These are phyloP conservation scores for Boloria selene DNA, from an alignment of 2,888 invertebrate genomes.

Conservation along the genomic window DNA sequence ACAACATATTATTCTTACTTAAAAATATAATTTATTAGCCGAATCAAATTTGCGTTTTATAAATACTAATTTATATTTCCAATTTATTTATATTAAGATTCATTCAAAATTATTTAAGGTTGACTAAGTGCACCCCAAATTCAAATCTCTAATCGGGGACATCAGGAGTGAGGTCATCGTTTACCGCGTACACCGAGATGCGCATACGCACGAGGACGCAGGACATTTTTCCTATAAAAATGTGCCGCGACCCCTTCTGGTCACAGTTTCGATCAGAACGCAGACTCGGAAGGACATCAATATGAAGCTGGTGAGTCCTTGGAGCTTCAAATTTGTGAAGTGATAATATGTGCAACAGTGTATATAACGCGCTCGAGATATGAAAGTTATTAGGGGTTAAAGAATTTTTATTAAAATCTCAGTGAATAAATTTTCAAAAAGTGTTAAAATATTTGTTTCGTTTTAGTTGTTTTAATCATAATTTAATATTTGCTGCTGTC, in stretches of 20 bases:
- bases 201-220: slow-evolving; percentile 62
- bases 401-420: background rate
- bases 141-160: slow-evolving; percentile 42
- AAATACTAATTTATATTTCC: background rate
- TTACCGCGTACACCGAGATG: slow-evolving; percentile 47
- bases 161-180: slow-evolving; percentile 67
- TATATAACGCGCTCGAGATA: slow-evolving; percentile 21
- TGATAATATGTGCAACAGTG: slow-evolving; percentile 45
- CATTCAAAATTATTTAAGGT: slow-evolving; percentile 22
- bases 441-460: background rate
- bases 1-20: background rate
- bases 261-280: slow-evolving; percentile 68
- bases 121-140: slow-evolving; percentile 38
- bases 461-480: too few species aligned
- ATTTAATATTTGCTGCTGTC: too few species aligned
- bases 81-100: slow-evolving; percentile 23
- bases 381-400: background rate
- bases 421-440: slow-evolving; percentile 9
- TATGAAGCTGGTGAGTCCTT: slow-evolving; percentile 81
- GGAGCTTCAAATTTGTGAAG: slow-evolving; percentile 45
- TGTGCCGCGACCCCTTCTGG: slow-evolving; percentile 61
- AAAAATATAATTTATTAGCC: slow-evolving; percentile 2
- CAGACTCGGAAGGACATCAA: slow-evolving; percentile 71
- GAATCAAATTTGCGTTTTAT: slow-evolving; percentile 11
- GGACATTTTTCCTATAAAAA: slow-evolving; percentile 73